These are phyloP conservation scores for Syndactyla subalaris DNA, from an alignment of 2,797 vertebrate genomes.

Conservation along the genomic window DNA sequence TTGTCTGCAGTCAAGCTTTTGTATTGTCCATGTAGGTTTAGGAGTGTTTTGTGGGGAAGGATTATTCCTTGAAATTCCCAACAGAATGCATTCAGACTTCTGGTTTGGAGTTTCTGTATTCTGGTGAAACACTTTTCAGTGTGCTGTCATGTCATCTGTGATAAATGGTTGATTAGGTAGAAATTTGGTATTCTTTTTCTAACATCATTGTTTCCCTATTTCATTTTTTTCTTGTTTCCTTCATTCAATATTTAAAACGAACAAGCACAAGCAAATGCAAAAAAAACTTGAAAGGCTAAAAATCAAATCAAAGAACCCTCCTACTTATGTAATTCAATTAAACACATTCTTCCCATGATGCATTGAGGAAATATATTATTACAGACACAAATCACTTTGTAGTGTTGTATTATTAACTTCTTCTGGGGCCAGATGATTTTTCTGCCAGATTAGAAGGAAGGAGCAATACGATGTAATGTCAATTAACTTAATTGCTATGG, in stretches of 20 bases:
- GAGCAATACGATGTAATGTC: not conserved
- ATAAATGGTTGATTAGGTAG: not conserved
- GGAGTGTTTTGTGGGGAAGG: not conserved
- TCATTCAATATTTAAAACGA: constrained; percentile 19
- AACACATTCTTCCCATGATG: not conserved
- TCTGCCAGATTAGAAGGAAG: not conserved
- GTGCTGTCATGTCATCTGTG: not conserved
- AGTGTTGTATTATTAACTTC: constrained; percentile 41
- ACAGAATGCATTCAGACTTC: not conserved
- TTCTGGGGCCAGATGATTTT: not conserved
- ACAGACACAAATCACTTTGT: constrained; percentile 21
- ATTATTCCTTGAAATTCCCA: not conserved
- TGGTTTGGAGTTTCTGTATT: not conserved
- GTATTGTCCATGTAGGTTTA: not conserved
- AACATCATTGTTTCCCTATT: not conserved
- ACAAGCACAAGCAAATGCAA: not conserved
- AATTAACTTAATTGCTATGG: not conserved
- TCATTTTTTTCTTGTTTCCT: not conserved
- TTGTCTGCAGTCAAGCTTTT: not conserved
- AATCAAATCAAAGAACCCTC: not conserved
- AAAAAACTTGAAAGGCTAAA: not conserved
- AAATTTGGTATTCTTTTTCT: not conserved
- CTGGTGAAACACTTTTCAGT: not conserved
- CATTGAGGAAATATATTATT: not conserved
- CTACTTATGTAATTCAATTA: constrained; percentile 29